phyloP scores from a whole-genome alignment of 2,888 invertebrate genomes.

The Ormyrus rosae region DNA sequence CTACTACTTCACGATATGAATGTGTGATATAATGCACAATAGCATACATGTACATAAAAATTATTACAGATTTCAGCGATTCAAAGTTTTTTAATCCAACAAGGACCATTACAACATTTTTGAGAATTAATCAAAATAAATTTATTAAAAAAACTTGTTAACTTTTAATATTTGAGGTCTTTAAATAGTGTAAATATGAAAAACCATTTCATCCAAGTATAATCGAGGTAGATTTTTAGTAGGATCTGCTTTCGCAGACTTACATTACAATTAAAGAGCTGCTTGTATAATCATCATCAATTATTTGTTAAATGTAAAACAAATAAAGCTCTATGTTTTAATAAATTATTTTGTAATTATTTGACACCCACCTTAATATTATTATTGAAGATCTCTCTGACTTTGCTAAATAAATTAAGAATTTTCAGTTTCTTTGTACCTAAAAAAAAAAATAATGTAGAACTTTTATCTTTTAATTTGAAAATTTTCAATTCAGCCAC shows the following conservation, averaged over 20 bases:
- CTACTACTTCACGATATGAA: slow-evolving; percentile 37
- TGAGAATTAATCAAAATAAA: slow-evolving; percentile 63
- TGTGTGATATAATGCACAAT: slow-evolving; percentile 43
- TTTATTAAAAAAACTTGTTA: slow-evolving; percentile 64
- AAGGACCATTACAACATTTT: slow-evolving; percentile 67
- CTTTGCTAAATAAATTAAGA: slow-evolving; percentile 75
- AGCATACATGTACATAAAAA: slow-evolving; percentile 48
- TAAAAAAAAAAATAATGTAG: slow-evolving; percentile 73
- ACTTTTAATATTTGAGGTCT: slow-evolving; percentile 61
- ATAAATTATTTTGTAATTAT: no score
- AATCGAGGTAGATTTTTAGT: slow-evolving; percentile 47
- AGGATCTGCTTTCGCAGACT: slow-evolving; percentile 49
- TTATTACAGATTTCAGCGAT: slow-evolving; percentile 45
- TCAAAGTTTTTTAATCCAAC: slow-evolving; percentile 65
- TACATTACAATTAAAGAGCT: slow-evolving; percentile 59
- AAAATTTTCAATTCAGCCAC: not conserved
- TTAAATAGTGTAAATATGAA: slow-evolving; percentile 66
- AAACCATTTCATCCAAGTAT: slow-evolving; percentile 59
- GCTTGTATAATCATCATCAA: slow-evolving; percentile 67
- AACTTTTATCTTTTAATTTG: no score
- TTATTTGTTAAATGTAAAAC: slow-evolving; percentile 71
- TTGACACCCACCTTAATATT: no score
- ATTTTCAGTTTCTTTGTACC: slow-evolving; percentile 86
- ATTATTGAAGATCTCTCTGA: no score
- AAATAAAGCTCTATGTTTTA: slow-evolving; percentile 71